Percentiles rank a stretch among this genome's conserved stretches.
These are phyloP conservation scores for Crossaster papposus DNA, from an alignment of 53 echinoderm and acorn worm genomes.

Conservation along the genomic window DNA sequence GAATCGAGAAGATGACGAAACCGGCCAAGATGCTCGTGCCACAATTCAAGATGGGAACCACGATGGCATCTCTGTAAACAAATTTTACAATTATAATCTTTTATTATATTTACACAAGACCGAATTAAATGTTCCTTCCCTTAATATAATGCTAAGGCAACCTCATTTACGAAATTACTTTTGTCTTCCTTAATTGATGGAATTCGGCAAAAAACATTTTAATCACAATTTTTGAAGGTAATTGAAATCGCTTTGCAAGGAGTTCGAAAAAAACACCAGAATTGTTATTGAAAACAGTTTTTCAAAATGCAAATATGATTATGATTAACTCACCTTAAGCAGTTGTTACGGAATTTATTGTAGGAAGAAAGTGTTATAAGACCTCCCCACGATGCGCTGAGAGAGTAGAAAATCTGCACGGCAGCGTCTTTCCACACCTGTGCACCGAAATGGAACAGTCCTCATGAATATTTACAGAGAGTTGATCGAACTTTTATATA, in stretches of 20 bases:
- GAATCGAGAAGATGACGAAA: constrained; percentile 91
- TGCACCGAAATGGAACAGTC: constrained; percentile 17
- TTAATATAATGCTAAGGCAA: neutral
- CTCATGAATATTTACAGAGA: constrained; percentile 25
- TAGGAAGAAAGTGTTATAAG: constrained; percentile 96
- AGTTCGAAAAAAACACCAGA: neutral
- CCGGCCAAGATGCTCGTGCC: constrained; percentile 89
- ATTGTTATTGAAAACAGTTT: neutral
- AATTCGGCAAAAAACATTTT: too few relatives aligned
- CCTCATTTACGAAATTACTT: too few relatives aligned
- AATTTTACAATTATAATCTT: neutral
- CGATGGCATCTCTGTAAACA: constrained; percentile 81
- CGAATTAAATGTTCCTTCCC: neutral
- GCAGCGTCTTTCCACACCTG: constrained; percentile 99
- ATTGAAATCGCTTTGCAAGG: neutral
- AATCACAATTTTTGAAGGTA: too few relatives aligned
- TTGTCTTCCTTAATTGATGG: too few relatives aligned
- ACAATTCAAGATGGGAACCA: constrained; percentile 87
- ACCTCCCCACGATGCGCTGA: constrained; percentile 97
- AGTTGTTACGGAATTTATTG: constrained; percentile 94
- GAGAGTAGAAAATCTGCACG: constrained; percentile 98
- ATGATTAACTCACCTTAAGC: constrained; percentile 75
- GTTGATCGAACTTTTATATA: neutral
- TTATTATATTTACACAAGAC: neutral
- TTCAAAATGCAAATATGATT: neutral